A percentile compares a stretch with the other conserved stretches of the same genome.
These are phyloP conservation scores for Drosophila silvestris DNA, from an alignment of 2,888 invertebrate genomes.

Conservation along the genomic window DNA sequence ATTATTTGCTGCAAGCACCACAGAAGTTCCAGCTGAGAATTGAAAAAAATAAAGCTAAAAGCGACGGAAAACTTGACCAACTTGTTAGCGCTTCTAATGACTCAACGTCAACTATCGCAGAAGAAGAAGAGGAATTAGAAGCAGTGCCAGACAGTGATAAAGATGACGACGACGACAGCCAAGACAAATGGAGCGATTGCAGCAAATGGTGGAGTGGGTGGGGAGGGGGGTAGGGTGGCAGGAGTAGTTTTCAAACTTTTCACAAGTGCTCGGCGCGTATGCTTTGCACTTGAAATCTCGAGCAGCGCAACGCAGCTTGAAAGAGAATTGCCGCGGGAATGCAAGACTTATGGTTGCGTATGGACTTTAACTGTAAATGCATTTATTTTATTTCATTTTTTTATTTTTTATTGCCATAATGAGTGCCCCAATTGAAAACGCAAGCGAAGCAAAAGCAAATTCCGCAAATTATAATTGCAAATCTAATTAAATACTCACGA, in stretches of 20 bases:
- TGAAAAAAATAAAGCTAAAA: not conserved
- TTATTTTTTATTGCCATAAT: conserved; percentile 5
- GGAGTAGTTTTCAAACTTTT: conserved; percentile 33
- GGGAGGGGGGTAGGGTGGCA: not conserved
- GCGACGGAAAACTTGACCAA: conserved; percentile 45
- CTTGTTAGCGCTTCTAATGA: conserved; percentile 59
- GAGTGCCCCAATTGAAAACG: not conserved
- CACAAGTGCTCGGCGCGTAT: conserved; percentile 38
- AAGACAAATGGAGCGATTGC: conserved; percentile 40
- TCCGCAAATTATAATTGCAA: conserved; percentile 4
- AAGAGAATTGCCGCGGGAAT: conserved; percentile 20
- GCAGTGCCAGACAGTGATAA: conserved; percentile 35
- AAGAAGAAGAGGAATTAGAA: conserved; percentile 4
- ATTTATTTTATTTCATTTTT: not conserved
- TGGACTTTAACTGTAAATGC: conserved; percentile 11
- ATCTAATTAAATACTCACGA: not conserved
- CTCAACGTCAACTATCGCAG: conserved; percentile 16
- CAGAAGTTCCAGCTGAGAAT: not conserved
- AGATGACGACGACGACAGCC: conserved; percentile 29
- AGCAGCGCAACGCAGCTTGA: conserved; percentile 1
- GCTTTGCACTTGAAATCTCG: conserved; percentile 39
- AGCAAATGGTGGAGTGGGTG: not conserved
- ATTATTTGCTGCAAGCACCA: conserved; percentile 13
- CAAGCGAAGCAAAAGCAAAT: not conserved
- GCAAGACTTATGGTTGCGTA: conserved; percentile 4